Conservation (phyloP, 1,140 invertebrate species). For the Potamilus streckersoni region DNA sequence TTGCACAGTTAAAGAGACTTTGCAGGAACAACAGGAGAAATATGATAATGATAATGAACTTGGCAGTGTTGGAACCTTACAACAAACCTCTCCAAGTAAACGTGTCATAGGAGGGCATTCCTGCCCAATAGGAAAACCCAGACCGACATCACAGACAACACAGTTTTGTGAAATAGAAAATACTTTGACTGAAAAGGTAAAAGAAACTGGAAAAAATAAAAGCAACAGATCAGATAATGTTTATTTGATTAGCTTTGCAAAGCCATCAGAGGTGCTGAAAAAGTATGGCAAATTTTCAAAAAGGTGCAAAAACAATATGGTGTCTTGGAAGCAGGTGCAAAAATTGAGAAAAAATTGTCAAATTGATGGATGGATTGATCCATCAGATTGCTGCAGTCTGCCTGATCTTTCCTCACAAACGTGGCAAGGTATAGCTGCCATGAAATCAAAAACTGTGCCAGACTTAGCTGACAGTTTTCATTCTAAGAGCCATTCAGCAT, state of each 20-base stretch:
- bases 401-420: constrained; percentile 49
- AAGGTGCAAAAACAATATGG: constrained; percentile 29
- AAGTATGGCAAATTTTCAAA: constrained; percentile 20
- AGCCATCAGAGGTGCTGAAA: constrained; percentile 23
- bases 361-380: constrained; percentile 29
- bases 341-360: constrained; percentile 48
- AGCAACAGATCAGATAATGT: constrained; percentile 15
- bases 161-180: no score
- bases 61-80: no score
- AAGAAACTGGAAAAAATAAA: not conserved
- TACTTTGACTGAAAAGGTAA: not conserved
- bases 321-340: constrained; percentile 53
- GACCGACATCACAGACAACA: no score
- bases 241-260: constrained; percentile 27
- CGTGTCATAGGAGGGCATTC: no score
- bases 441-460: constrained; percentile 33
- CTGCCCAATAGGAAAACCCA: no score
- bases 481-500: constrained; percentile 56
- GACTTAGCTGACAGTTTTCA: constrained; percentile 56
- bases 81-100: no score
- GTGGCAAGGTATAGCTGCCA: constrained; percentile 43
- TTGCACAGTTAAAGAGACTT: constrained; percentile 20
- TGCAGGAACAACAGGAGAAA: no score
- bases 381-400: constrained; percentile 47
- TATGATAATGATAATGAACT: no score